These are phyloP conservation scores for Lordiphosa fenestrarum DNA, from an alignment of 2,888 invertebrate species.

Conservation along the genomic window DNA sequence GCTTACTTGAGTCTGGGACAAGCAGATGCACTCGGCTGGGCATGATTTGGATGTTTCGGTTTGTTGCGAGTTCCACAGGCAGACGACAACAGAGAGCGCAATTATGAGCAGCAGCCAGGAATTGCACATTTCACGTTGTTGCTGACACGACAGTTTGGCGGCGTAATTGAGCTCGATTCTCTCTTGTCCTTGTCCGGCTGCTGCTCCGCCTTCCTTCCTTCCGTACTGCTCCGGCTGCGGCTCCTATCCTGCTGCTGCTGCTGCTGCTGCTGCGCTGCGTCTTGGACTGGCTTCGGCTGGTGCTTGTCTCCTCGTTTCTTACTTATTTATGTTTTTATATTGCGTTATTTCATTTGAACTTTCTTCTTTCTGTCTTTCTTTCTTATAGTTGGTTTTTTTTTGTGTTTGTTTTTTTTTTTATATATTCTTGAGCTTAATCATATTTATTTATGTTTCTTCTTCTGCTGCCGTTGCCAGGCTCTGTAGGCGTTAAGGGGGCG, in stretches of 20 bases:
- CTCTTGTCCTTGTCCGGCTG: slow-evolving; percentile 33
- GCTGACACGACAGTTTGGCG: slow-evolving; percentile 73
- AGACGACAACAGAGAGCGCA: slow-evolving; percentile 80
- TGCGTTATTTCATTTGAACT: slow-evolving; percentile 73
- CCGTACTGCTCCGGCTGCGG: slow-evolving; percentile 9
- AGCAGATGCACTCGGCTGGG: slow-evolving; percentile 91
- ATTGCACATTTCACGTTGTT: slow-evolving; percentile 81
- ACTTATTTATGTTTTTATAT: slow-evolving; percentile 68
- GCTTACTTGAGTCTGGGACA: slow-evolving; percentile 91
- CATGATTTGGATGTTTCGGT: slow-evolving; percentile 84
- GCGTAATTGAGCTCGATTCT: slow-evolving; percentile 72
- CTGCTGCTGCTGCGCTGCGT: slow-evolving; percentile 10
- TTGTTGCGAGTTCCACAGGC: slow-evolving; percentile 80
- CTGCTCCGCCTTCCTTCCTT: slow-evolving; percentile 6
- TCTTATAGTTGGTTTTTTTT: slow-evolving; percentile 38
- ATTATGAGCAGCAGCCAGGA: slow-evolving; percentile 80
- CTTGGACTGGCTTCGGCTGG: slow-evolving; percentile 9
- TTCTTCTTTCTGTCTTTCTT: slow-evolving; percentile 28
- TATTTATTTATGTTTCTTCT: slow-evolving; percentile 65
- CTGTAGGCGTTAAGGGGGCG: slow-evolving; percentile 23
- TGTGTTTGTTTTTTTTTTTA: slow-evolving; percentile 51
- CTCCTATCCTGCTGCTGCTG: slow-evolving; percentile 9
- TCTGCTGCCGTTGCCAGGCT: slow-evolving; percentile 25
- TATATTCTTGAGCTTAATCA: slow-evolving; percentile 72
- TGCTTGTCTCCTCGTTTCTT: slow-evolving; percentile 29